Conservation (phyloP, 2,113 vertebrate genomes). For the Neotoma lepida region DNA sequence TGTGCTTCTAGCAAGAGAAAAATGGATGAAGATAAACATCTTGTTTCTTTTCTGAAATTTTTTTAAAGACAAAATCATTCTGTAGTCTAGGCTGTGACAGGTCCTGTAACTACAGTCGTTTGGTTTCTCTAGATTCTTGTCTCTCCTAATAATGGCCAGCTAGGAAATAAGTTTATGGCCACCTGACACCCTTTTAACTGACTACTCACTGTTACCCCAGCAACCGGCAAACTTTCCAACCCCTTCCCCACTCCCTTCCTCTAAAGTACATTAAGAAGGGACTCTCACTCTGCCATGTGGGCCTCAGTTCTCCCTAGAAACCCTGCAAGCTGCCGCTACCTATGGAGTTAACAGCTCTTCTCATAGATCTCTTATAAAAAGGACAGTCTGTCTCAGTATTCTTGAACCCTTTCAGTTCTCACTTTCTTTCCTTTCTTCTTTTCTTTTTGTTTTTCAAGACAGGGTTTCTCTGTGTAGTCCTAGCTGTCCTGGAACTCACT, state of each 20-base stretch:
- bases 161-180: background rate
- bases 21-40: background rate
- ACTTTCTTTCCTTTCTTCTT: background rate
- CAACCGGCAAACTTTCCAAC: background rate
- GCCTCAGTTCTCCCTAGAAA: background rate
- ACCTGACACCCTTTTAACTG: background rate
- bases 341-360: background rate
- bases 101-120: background rate
- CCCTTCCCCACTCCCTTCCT: background rate
- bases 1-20: background rate
- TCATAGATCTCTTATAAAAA: background rate
- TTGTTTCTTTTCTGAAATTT: background rate
- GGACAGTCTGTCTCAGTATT: background rate
- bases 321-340: background rate
- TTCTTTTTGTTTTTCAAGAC: no score
- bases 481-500: no score
- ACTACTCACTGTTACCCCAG: background rate
- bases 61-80: background rate
- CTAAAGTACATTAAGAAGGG: background rate
- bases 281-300: background rate
- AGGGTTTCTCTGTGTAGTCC: no score
- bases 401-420: background rate
- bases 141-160: background rate
- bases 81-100: background rate
- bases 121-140: background rate